Conservation (phyloP, 2,797 vertebrate genomes). For the Potorous gilbertii region DNA sequence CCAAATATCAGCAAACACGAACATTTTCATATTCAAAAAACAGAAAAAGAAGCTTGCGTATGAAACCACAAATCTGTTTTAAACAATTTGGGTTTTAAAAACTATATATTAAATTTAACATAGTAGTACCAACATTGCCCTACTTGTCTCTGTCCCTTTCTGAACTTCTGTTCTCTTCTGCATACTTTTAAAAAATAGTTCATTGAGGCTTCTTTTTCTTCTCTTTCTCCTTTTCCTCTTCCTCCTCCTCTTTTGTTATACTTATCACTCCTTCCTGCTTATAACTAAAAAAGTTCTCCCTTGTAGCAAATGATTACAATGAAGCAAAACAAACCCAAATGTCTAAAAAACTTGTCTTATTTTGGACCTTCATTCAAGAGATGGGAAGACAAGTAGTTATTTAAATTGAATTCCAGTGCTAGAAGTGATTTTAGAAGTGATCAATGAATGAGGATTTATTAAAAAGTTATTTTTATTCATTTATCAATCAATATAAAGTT, state of each 20-base stretch:
- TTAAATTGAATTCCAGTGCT: background rate
- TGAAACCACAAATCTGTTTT: background rate
- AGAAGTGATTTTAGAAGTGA: background rate
- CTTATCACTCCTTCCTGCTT: background rate
- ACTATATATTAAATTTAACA: background rate
- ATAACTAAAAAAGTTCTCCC: background rate
- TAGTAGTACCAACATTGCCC: background rate
- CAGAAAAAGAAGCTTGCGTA: background rate
- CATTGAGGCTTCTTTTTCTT: too few species aligned
- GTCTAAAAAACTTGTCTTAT: background rate
- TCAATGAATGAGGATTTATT: background rate
- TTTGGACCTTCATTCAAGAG: background rate
- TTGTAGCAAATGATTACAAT: background rate
- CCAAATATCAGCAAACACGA: background rate
- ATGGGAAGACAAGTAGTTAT: background rate
- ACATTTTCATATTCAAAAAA: background rate
- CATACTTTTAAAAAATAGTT: too few species aligned
- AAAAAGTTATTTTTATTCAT: background rate
- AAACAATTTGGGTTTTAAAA: background rate
- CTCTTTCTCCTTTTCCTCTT: background rate
- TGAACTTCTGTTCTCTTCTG: too few species aligned
- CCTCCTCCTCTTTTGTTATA: background rate
- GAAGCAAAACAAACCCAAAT: background rate
- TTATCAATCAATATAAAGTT: background rate
- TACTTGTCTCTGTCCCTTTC: background rate